Evolutionary conservation across 2,888 invertebrate species (phyloP), one percentile per base, ranked within the genome.

Genomic region (Mesorhabditis belari): DNA sequence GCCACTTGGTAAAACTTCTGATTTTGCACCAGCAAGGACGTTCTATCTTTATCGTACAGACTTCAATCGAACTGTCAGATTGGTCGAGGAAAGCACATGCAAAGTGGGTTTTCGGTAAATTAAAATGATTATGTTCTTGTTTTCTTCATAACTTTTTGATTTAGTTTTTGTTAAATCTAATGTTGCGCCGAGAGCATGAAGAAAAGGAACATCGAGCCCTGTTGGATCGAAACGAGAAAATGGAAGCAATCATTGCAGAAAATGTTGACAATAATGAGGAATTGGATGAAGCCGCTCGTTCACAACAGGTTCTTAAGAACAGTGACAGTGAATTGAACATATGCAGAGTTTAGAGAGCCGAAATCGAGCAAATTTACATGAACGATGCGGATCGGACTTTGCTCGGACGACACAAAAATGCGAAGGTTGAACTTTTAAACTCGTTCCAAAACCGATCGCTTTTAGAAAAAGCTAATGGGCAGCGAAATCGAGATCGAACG

Each of bases 11-110:
- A 83, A 82, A 61, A 44, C 87, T 85, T 56, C 87, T 85, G 88
- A 89, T 26, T 86, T 87, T 56, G 88, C 88, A 0, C 88, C 90
- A 28, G 88, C 89, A 0, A 90, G 92, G 81, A 88, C 89, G 0
- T 88, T 87, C 77, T 89, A 87, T 75, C 83, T 90, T 12, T 90
- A 90, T 81, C 86, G 88, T 73, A 87, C 90, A 53, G 87, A 90
- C 75, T 81, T 89, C 25, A 85, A 86, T 70, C 86, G 87, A 76
- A 85, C 87, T 28, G 79, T 82, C 6, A 67, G 81, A 35, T 78
- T 80, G 67, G 64, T 83, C 29, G 67, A 82, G 25, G 79, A 82
- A 53, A 76, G 74, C 57, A 77, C 77, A 28, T 81, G 81, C 67
- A 81, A 82, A 81, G 86, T 82, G n/a, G 19, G 60, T 50, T 19